Evolutionary conservation across 2,113 vertebrate species (phyloP).

Genomic region (Arvicanthis niloticus): DNA sequence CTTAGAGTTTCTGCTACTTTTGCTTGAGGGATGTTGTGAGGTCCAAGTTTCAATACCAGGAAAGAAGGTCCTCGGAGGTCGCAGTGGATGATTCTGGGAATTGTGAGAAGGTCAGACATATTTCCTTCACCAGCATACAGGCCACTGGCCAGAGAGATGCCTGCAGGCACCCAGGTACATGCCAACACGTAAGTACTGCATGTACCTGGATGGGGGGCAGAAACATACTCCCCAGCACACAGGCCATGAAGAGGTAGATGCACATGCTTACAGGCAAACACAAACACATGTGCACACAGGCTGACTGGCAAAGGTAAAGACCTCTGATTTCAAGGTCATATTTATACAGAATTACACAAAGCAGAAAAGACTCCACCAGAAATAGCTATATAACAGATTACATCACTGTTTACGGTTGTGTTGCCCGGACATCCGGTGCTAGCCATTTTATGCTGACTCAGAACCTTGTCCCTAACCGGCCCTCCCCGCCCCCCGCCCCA

Average conservation of each 20-base stretch:
- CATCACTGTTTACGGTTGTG: not conserved
- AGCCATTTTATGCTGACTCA: not conserved
- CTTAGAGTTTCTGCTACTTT: not conserved
- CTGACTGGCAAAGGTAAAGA: not conserved
- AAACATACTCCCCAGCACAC: no score
- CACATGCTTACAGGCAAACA: not conserved
- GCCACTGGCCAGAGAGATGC: not conserved
- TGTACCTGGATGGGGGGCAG: no score
- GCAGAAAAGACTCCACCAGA: not conserved
- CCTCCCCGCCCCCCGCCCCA: no score
- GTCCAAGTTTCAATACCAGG: not conserved
- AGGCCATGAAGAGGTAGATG: not conserved
- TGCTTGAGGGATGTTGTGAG: not conserved
- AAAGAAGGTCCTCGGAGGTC: not conserved
- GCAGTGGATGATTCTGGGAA: not conserved
- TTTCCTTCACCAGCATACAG: not conserved
- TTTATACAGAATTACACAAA: not conserved
- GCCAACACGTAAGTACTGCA: not conserved
- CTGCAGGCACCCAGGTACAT: no score
- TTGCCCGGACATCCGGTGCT: not conserved
- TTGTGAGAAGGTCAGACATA: no score
- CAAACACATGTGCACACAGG: not conserved
- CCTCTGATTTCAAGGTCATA: not conserved
- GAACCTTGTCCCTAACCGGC: no score
- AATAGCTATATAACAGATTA: not conserved